These are phyloP conservation scores for Trichoplusia ni DNA, from an alignment of 1,140 invertebrate genomes.

Conservation along the genomic window DNA sequence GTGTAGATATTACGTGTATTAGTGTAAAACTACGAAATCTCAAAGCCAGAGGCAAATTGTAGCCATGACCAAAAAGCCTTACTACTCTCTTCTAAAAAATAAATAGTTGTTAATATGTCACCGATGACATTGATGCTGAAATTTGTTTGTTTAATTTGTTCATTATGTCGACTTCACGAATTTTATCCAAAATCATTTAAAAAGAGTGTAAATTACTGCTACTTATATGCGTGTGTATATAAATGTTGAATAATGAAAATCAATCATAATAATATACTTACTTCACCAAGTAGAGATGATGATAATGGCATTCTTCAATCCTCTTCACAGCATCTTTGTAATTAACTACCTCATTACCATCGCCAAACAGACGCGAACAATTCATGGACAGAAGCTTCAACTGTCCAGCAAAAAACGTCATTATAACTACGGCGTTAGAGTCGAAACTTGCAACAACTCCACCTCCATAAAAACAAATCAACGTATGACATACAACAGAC, in stretches of 20 bases:
- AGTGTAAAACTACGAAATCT: no score
- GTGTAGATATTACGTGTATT: no score
- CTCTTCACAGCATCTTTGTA: constrained; percentile 43
- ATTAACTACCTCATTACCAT: constrained; percentile 37
- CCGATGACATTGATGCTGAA: no score
- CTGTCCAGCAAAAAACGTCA: constrained; percentile 69
- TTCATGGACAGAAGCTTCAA: constrained; percentile 55
- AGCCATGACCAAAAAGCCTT: no score
- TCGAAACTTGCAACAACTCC: constrained; percentile 67
- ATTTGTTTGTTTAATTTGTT: no score
- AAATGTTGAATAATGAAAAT: neutral
- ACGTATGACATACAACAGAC: constrained; percentile 44
- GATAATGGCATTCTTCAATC: constrained; percentile 58
- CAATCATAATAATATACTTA: constrained; percentile 36
- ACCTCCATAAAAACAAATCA: constrained; percentile 64
- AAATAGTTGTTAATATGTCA: no score
- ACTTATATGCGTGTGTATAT: no score
- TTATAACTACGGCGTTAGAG: constrained; percentile 60
- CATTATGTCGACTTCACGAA: no score
- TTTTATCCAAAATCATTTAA: no score
- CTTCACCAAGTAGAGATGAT: constrained; percentile 60
- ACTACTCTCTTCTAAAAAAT: no score
- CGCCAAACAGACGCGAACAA: constrained; percentile 55
- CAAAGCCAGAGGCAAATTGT: no score
- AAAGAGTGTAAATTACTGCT: no score